Percentiles rank a stretch among this genome's conserved stretches.
These are phyloP conservation scores for Colistium nudipinnis DNA, from an alignment of 2,113 vertebrate genomes.

Conservation along the genomic window DNA sequence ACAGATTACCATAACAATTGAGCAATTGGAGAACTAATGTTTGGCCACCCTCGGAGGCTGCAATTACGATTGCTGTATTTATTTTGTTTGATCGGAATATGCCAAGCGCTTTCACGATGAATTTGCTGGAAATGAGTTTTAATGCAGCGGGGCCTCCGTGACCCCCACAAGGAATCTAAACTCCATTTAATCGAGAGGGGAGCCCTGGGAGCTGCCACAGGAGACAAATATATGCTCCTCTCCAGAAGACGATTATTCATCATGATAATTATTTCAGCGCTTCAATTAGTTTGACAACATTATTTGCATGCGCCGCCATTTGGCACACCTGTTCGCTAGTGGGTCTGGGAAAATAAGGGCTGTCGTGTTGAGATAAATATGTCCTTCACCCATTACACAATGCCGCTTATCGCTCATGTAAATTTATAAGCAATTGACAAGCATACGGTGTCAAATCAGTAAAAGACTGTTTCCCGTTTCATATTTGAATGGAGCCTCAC, in stretches of 20 bases:
- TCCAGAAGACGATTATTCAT: constrained; percentile 65
- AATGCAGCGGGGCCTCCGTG: constrained; percentile 56
- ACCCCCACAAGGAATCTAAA: constrained; percentile 70
- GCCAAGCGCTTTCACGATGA: constrained; percentile 66
- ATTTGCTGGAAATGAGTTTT: constrained; percentile 69
- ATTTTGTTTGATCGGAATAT: constrained; percentile 75
- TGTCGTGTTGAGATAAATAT: constrained; percentile 37
- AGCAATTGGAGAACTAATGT: constrained; percentile 73
- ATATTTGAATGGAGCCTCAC: not conserved
- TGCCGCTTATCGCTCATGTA: constrained; percentile 4
- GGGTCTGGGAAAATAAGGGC: constrained; percentile 30
- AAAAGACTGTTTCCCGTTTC: not conserved
- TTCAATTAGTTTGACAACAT: constrained; percentile 74
- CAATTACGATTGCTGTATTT: constrained; percentile 75
- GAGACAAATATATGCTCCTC: constrained; percentile 66
- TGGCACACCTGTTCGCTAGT: constrained; percentile 64
- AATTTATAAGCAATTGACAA: constrained; percentile 24
- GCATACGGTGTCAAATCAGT: constrained; percentile 5
- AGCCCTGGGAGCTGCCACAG: constrained; percentile 58
- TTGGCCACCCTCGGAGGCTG: constrained; percentile 69
- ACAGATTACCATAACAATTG: constrained; percentile 78
- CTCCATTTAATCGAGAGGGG: constrained; percentile 67
- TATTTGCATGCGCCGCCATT: constrained; percentile 68
- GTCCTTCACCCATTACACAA: constrained; percentile 35
- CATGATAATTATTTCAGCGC: constrained; percentile 70